These are phyloP conservation scores for Epizoanthus rinbou DNA, from an alignment of 92 coral and sea anemone species.

Conservation along the genomic window DNA sequence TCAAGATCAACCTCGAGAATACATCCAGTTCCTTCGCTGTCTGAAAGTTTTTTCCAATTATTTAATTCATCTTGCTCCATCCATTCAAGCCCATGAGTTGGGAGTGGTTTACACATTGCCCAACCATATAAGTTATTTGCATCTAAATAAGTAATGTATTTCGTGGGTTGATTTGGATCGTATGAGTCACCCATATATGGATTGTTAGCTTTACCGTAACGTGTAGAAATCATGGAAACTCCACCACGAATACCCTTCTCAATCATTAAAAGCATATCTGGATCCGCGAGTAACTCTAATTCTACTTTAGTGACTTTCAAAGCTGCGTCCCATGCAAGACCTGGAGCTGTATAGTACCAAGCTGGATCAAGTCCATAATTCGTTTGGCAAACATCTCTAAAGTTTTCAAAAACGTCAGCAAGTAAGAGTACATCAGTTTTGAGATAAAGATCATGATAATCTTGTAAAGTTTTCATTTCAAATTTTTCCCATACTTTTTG, in stretches of 20 bases:
- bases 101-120: constrained; percentile 41
- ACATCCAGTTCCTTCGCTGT: not conserved
- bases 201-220: constrained; percentile 45
- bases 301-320: constrained; percentile 18
- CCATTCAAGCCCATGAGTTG: constrained; percentile 43
- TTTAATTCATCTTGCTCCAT: not conserved
- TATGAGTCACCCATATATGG: constrained; percentile 33
- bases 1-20: constrained; percentile 52
- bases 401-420: constrained; percentile 58
- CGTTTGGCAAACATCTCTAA: constrained; percentile 44
- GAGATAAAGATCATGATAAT: constrained; percentile 50
- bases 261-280: constrained; percentile 43
- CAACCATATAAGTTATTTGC: constrained; percentile 25
- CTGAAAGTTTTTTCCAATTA: constrained; percentile 10
- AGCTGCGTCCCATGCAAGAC: constrained; percentile 52
- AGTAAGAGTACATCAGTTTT: no score
- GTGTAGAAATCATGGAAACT: constrained; percentile 26
- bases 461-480: constrained; percentile 47
- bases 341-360: constrained; percentile 54
- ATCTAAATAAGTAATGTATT: constrained; percentile 22
- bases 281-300: constrained; percentile 46
- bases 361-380: constrained; percentile 51
- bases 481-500: constrained; percentile 51
- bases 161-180: constrained; percentile 24
- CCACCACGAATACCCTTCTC: constrained; percentile 52